A percentile compares a stretch with the other conserved stretches of the same genome.
These are phyloP conservation scores for Drosophila birchii DNA, from an alignment of 2,888 invertebrate species.

Conservation along the genomic window DNA sequence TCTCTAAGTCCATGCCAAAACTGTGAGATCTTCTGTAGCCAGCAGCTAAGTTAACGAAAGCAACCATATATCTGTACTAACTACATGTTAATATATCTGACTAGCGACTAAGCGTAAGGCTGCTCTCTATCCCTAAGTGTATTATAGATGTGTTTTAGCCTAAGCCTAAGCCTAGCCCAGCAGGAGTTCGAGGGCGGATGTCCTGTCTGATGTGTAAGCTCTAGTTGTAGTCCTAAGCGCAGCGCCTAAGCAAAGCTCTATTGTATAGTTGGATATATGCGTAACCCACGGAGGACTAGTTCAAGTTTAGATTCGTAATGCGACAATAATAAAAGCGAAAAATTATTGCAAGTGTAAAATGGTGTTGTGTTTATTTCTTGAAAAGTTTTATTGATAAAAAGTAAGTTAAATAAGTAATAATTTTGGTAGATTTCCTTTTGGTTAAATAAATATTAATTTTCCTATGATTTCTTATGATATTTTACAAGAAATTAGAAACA, in stretches of 20 bases:
- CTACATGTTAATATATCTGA: constrained; percentile 9
- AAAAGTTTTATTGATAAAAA: background rate
- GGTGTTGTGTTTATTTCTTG: background rate
- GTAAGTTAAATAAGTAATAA: background rate
- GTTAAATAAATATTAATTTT: background rate
- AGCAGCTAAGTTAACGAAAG: constrained; percentile 49
- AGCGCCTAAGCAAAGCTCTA: constrained; percentile 52
- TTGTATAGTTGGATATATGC: constrained; percentile 63
- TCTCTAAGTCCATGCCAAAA: constrained; percentile 38
- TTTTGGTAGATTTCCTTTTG: background rate
- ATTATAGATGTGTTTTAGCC: constrained; percentile 67
- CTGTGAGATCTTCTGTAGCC: constrained; percentile 50
- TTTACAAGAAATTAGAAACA: background rate
- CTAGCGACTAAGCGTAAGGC: constrained; percentile 32
- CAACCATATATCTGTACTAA: constrained; percentile 23
- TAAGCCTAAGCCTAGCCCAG: constrained; percentile 29
- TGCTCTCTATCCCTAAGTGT: constrained; percentile 51
- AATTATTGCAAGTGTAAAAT: constrained; percentile 59
- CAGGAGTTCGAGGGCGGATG: no score
- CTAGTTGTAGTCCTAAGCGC: constrained; percentile 57
- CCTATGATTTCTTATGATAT: background rate
- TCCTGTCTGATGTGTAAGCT: constrained; percentile 46
- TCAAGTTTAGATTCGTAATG: constrained; percentile 78
- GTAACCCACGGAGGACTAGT: constrained; percentile 55
- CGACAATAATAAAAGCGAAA: constrained; percentile 79